Evolutionary conservation across 2,888 invertebrate genomes (phyloP).

Genomic region (Protophormia terraenovae): DNA sequence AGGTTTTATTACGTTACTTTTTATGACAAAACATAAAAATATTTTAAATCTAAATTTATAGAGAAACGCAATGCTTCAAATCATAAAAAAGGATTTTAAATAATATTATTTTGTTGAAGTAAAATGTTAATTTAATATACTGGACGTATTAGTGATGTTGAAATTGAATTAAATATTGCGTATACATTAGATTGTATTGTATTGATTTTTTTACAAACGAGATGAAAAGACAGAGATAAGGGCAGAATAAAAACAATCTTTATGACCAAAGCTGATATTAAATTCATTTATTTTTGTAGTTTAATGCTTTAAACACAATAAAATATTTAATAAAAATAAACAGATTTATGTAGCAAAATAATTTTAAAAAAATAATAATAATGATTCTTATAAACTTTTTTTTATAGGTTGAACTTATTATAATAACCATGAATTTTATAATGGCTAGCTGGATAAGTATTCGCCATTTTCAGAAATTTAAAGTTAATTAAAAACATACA

Average conservation of each 20-base stretch:
- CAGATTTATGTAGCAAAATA: too few species aligned
- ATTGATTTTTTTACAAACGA: not conserved
- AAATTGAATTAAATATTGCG: not conserved
- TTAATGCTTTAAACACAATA: too few species aligned
- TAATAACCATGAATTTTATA: too few species aligned
- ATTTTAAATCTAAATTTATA: not conserved
- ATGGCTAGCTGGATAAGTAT: too few species aligned
- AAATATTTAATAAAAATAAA: too few species aligned
- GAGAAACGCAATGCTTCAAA: not conserved
- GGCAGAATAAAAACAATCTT: not conserved
- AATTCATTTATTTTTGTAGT: not conserved
- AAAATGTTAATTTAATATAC: not conserved
- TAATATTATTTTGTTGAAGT: not conserved
- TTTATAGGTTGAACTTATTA: too few species aligned
- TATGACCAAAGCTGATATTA: not conserved
- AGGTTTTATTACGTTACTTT: not conserved
- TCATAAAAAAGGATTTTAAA: not conserved
- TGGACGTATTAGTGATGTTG: not conserved
- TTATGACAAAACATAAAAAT: conserved; percentile 7
- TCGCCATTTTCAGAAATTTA: too few species aligned
- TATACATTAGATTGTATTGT: not conserved
- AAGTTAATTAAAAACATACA: too few species aligned
- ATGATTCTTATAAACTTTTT: too few species aligned
- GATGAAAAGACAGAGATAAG: not conserved
- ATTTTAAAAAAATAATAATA: too few species aligned